Percentiles rank a stretch among this genome's conserved stretches.
Evolutionary conservation across 2,888 invertebrate genomes (phyloP).

Genomic region (Sphaerophoria taeniata): DNA sequence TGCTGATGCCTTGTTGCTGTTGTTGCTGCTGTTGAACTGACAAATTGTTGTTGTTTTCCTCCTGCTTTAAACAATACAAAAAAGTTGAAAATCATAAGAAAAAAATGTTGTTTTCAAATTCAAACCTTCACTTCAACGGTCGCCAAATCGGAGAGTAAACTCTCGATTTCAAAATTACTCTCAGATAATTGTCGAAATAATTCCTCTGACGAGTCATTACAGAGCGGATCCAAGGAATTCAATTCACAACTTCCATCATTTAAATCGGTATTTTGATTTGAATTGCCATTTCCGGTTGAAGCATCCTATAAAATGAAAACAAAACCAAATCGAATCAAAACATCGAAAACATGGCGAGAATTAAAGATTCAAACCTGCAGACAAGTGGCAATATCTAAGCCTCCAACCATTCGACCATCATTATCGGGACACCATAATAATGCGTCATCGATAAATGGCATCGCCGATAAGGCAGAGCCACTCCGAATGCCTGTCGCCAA

Average conservation of each 20-base stretch:
- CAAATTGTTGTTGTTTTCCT: constrained; percentile 79
- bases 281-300: constrained; percentile 78
- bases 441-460: constrained; percentile 98
- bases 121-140: constrained; percentile 89
- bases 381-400: constrained; percentile 91
- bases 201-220: constrained; percentile 88
- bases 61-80: constrained; percentile 80
- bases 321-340: neutral
- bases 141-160: constrained; percentile 90
- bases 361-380: constrained; percentile 86
- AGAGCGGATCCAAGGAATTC: constrained; percentile 81
- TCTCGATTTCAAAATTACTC: constrained; percentile 93
- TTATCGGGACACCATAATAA: constrained; percentile 97
- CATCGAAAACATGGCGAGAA: neutral
- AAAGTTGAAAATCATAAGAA: neutral
- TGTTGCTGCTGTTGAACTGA: constrained; percentile 60
- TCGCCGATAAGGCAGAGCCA: constrained; percentile 86
- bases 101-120: constrained; percentile 46
- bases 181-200: constrained; percentile 92
- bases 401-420: constrained; percentile 94
- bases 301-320: constrained; percentile 70
- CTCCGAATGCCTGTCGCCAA: constrained; percentile 82
- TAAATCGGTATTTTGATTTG: constrained; percentile 77
- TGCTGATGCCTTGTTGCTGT: constrained; percentile 57
- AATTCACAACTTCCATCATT: constrained; percentile 79